phyloP scores from a whole-genome alignment of 2,797 vertebrate genomes.

The Phoebastria nigripes region DNA sequence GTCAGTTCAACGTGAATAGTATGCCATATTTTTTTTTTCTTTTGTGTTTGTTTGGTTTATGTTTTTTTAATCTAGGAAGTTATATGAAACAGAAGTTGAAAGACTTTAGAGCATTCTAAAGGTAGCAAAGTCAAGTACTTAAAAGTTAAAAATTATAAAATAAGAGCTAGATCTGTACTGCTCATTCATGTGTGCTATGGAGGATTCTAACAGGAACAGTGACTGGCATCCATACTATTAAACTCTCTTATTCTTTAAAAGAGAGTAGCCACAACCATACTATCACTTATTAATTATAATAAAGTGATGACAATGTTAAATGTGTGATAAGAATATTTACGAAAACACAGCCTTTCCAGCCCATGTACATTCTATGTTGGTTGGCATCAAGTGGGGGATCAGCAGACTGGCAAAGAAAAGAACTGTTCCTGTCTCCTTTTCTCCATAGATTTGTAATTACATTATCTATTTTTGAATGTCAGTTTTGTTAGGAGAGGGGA shows the following conservation, averaged over 20 bases:
- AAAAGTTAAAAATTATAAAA: neutral
- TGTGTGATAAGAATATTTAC: neutral
- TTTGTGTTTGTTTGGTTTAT: neutral
- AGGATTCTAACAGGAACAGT: neutral
- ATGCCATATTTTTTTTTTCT: neutral
- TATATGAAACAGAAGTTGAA: neutral
- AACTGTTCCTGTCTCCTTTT: neutral
- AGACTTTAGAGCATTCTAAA: neutral
- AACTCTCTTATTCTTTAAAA: neutral
- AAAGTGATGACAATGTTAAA: neutral
- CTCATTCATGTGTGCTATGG: neutral
- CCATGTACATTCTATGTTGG: neutral
- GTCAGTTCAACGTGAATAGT: neutral
- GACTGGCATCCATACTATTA: neutral
- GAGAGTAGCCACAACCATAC: neutral
- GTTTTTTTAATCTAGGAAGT: neutral
- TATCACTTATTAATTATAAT: neutral
- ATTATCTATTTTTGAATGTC: neutral
- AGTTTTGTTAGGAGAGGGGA: neutral
- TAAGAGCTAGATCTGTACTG: neutral
- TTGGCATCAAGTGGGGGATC: neutral
- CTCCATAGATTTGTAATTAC: neutral
- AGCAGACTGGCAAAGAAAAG: neutral
- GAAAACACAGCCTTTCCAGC: neutral
- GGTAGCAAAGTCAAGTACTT: neutral